phyloP scores from a whole-genome alignment of 53 echinoderm and acorn worm species.

The Astropecten irregularis region DNA sequence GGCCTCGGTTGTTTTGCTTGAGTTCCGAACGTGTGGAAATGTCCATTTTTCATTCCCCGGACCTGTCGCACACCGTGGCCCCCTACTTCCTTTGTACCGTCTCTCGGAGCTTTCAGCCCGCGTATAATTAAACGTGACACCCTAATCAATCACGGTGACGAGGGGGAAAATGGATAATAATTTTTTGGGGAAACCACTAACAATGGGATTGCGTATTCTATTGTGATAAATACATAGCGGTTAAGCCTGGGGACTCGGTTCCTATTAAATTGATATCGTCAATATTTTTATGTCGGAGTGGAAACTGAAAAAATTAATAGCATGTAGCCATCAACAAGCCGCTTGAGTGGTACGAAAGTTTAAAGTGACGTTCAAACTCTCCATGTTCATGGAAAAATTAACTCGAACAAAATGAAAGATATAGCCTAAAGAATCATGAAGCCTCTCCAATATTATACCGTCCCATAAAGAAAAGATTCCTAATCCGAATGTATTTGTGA shows the following conservation, averaged over 20 bases:
- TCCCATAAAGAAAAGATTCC: too few species aligned
- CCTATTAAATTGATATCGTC: background rate
- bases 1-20: slow-evolving; percentile 48
- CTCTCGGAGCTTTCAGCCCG: background rate
- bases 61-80: background rate
- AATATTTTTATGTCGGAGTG: background rate
- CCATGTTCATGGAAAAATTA: too few species aligned
- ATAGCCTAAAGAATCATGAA: too few species aligned
- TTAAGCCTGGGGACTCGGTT: too few species aligned
- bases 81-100: background rate
- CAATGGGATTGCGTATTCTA: slow-evolving; percentile 12
- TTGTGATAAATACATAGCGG: background rate
- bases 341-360: too few species aligned
- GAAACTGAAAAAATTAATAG: too few species aligned
- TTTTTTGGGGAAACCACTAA: slow-evolving; percentile 2
- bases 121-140: slow-evolving; percentile 41
- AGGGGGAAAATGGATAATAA: background rate
- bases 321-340: too few species aligned
- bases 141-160: slow-evolving; percentile 5
- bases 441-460: too few species aligned
- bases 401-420: too few species aligned
- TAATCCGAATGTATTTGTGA: too few species aligned
- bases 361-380: too few species aligned
- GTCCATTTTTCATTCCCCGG: slow-evolving; percentile 28
- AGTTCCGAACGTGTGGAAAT: slow-evolving; percentile 52